Conservation (phyloP, 2,888 invertebrate genomes). For the Platycheirus albimanus region DNA sequence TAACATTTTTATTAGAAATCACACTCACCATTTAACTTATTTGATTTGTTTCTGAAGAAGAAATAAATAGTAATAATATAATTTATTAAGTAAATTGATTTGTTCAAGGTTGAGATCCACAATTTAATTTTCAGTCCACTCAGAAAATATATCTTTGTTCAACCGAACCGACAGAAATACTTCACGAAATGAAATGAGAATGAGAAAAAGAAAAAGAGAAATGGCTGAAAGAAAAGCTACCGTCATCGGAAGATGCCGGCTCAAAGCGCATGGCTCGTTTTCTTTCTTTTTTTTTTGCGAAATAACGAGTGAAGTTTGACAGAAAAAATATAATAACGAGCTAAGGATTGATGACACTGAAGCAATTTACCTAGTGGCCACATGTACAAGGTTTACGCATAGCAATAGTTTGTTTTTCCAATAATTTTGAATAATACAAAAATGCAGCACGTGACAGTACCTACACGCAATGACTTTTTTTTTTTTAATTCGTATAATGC, state of each 20-base stretch:
- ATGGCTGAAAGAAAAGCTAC: constrained; percentile 29
- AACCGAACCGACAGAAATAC: constrained; percentile 29
- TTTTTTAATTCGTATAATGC: too few relatives aligned
- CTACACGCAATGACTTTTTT: too few relatives aligned
- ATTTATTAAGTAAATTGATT: constrained; percentile 11
- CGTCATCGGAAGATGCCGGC: constrained; percentile 54
- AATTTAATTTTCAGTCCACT: constrained; percentile 13
- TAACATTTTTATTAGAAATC: background rate
- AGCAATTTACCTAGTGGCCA: too few relatives aligned
- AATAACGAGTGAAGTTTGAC: constrained; percentile 29
- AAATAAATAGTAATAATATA: constrained; percentile 55
- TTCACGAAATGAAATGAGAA: constrained; percentile 25
- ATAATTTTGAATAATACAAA: too few relatives aligned
- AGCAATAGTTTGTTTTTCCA: too few relatives aligned
- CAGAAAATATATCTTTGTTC: constrained; percentile 14
- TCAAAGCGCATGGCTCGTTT: constrained; percentile 60
- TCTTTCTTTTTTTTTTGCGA: constrained; percentile 1
- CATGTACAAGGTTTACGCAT: too few relatives aligned
- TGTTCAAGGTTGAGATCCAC: constrained; percentile 6
- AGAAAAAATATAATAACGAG: background rate
- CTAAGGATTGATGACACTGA: too few relatives aligned
- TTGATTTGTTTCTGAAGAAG: constrained; percentile 47
- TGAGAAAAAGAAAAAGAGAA: constrained; percentile 22
- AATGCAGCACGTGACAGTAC: too few relatives aligned
- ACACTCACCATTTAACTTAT: constrained; percentile 69